phyloP scores from a whole-genome alignment of 37 sponge, comb jelly and placozoan genomes.

The Tethya wilhelma region DNA sequence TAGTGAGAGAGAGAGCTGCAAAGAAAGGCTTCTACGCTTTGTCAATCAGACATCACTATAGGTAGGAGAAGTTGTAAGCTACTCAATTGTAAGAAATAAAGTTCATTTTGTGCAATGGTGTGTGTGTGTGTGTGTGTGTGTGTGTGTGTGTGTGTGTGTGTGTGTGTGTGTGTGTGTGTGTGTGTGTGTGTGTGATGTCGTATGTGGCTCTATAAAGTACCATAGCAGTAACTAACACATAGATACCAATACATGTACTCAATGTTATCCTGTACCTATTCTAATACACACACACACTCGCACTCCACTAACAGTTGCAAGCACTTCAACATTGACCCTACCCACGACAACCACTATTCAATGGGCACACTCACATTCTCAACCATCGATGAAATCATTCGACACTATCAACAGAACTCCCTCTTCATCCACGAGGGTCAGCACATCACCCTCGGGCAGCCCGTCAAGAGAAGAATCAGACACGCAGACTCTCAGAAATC shows the following conservation, averaged over 20 bases:
- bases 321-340: slow-evolving; percentile 89
- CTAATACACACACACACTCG: background rate
- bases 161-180: no score
- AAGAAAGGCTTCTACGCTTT: slow-evolving; percentile 83
- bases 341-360: slow-evolving; percentile 36
- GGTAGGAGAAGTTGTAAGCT: no score
- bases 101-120: no score
- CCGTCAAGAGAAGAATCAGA: slow-evolving; percentile 41
- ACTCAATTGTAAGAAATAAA: no score
- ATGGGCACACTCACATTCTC: slow-evolving; percentile 68
- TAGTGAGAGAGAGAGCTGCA: slow-evolving; percentile 63
- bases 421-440: slow-evolving; percentile 73
- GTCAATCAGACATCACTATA: slow-evolving; percentile 82
- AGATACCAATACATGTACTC: no score
- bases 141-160: no score
- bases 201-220: no score
- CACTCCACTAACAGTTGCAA: slow-evolving; percentile 42
- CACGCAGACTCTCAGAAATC: slow-evolving; percentile 7
- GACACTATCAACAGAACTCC: slow-evolving; percentile 75
- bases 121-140: no score
- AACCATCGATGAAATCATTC: slow-evolving; percentile 57
- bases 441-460: slow-evolving; percentile 53
- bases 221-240: no score
- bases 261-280: background rate
- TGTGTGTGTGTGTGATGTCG: no score